Evolutionary conservation across 2,888 invertebrate species (phyloP).

Genomic region (Pterostichus madidus): DNA sequence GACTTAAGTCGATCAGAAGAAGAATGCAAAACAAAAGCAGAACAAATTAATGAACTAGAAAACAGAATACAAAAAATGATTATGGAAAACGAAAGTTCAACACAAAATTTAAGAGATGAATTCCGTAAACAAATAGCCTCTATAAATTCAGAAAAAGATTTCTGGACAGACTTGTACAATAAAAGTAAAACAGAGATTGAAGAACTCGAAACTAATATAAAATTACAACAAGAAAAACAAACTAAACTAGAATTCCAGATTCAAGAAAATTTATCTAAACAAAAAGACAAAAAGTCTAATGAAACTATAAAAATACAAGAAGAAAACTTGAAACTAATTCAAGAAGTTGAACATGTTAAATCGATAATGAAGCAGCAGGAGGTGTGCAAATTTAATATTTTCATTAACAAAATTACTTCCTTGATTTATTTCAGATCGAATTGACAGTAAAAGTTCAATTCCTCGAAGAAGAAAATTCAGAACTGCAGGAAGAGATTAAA

Average conservation of each 20-base stretch:
- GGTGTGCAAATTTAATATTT: constrained; percentile 12
- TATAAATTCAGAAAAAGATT: constrained; percentile 17
- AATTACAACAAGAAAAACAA: constrained; percentile 38
- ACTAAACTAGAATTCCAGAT: constrained; percentile 11
- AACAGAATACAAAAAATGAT: constrained; percentile 12
- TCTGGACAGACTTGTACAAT: neutral
- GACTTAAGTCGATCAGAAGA: neutral
- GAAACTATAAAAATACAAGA: constrained; percentile 44
- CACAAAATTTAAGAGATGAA: neutral
- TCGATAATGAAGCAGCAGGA: constrained; percentile 1
- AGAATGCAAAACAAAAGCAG: neutral
- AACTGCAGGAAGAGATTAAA: constrained; percentile 47
- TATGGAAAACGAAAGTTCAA: constrained; percentile 27
- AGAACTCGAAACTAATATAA: constrained; percentile 47
- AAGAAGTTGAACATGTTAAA: constrained; percentile 17
- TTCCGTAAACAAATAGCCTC: constrained; percentile 25
- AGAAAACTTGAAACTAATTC: constrained; percentile 8
- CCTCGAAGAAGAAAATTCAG: constrained; percentile 21
- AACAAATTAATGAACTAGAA: constrained; percentile 29
- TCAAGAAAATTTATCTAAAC: neutral
- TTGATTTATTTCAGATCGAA: constrained; percentile 6
- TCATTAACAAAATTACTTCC: neutral
- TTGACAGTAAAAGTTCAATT: constrained; percentile 1
- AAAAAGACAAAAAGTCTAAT: neutral
- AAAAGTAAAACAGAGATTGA: constrained; percentile 35